Conservation (phyloP, 2,113 vertebrate species). For the Patagioenas fasciata region DNA sequence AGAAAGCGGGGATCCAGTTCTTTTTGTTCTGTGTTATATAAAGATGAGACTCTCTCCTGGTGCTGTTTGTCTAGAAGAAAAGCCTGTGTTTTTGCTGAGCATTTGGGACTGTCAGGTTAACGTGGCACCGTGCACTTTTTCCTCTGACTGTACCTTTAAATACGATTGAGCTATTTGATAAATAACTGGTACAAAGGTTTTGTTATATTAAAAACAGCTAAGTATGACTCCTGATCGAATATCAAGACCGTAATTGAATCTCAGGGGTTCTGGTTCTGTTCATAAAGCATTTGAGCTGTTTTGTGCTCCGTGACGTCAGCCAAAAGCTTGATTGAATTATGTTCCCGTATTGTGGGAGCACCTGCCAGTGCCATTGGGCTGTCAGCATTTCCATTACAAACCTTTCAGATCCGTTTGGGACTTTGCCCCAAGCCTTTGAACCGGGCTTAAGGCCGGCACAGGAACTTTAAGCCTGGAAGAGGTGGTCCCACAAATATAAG, state of each 20-base stretch:
- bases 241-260: conserved; percentile 78
- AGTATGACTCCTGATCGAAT: conserved; percentile 72
- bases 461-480: not conserved
- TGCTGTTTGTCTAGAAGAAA: not conserved
- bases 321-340: conserved; percentile 77
- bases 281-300: conserved; percentile 74
- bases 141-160: conserved; percentile 31
- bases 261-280: conserved; percentile 76
- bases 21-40: not conserved
- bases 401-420: conserved; percentile 38
- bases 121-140: not conserved
- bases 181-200: conserved; percentile 71
- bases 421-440: not conserved
- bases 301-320: conserved; percentile 75
- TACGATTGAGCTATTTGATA: conserved; percentile 56
- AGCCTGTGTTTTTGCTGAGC: not conserved
- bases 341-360: conserved; percentile 60
- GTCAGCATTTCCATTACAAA: conserved; percentile 67
- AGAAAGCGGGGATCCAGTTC: not conserved
- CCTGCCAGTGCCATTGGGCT: conserved; percentile 63
- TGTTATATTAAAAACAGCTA: conserved; percentile 72
- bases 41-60: not conserved
- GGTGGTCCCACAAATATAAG: not conserved
- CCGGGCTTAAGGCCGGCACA: not conserved
- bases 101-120: not conserved